Evolutionary conservation across 1,140 invertebrate species (phyloP), one percentile per base, ranked within the genome.

Genomic region (Tetranychus urticae): DNA sequence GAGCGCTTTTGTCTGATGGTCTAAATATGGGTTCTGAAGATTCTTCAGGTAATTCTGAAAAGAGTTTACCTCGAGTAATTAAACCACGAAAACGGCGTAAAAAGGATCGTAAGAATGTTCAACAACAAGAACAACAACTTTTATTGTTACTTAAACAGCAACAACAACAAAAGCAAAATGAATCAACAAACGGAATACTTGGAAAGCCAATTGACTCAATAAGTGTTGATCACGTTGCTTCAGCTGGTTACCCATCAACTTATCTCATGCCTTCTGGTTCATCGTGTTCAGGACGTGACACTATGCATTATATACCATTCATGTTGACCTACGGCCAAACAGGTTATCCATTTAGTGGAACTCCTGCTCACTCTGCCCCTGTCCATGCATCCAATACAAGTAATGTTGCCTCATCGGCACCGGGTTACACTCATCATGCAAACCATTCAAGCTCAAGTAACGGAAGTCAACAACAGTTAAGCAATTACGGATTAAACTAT

Each of bases 1-100:
- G 12, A 36, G 13, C 36, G 4, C 54, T 23, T 61, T 47, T 33
- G 59, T 50, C 31, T 33, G 34, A 55, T 12, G 31, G 34, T 35
- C 5, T 55, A 5, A 35, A 12, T 55, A 35, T 83, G 60, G 78
- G 81, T 14, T 83, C 82, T 70, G 83, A 84, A 69, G 82, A 84
- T 71, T 83, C 82, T 71, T 82, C 80, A 61, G 79, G 77, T 12
- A 75, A 58, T 3, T 83, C 81, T 2, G 85, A 86, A 66, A 83
- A 81, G 60, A 84, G 82, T 71, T 70, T 88, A 66, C 86, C 86
- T 34, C 76, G 86, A 54, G 86, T 88, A 58, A 88, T 88, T 67
- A 90, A 89, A 70, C 86, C 85, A 0, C 74, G 86, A 12, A 90
- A 90, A 70, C 77, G 86, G 31, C 79, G 85, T 67, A 90, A 89